phyloP scores from a whole-genome alignment of 2,113 vertebrate species.

The Xenopus tropicalis region DNA sequence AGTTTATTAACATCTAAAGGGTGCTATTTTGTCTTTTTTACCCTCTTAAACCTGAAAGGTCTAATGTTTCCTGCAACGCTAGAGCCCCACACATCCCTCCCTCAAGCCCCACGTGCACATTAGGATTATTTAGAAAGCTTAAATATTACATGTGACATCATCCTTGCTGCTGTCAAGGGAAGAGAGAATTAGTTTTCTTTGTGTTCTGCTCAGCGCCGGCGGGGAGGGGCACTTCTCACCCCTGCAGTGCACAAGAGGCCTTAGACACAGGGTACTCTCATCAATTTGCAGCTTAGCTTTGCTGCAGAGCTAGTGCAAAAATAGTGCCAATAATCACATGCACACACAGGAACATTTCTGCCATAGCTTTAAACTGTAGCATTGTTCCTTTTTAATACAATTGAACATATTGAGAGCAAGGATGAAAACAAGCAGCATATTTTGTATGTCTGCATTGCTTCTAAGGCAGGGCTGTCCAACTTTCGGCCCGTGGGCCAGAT shows the following conservation, averaged over 20 bases:
- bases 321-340: background rate
- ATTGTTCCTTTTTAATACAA: background rate
- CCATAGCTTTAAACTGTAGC: background rate
- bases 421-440: too few species aligned
- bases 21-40: too few species aligned
- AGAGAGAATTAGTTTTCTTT: conserved; percentile 28
- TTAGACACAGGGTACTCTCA: background rate
- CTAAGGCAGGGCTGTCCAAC: too few species aligned
- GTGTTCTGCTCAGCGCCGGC: conserved; percentile 32
- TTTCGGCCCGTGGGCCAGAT: too few species aligned
- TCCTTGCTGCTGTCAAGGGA: background rate
- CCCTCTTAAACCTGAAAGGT: too few species aligned
- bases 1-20: too few species aligned
- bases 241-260: conserved; percentile 41
- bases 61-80: too few species aligned
- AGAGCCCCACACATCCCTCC: too few species aligned
- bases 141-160: background rate
- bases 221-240: conserved; percentile 33
- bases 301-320: conserved; percentile 9
- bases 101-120: background rate
- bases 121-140: background rate
- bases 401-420: too few species aligned
- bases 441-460: too few species aligned
- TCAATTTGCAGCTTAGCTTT: conserved; percentile 8
- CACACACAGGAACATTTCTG: background rate